Percentiles rank a stretch among this genome's conserved stretches.
Conservation (phyloP, 2,113 vertebrate genomes). For the Bagarius yarrelli region DNA sequence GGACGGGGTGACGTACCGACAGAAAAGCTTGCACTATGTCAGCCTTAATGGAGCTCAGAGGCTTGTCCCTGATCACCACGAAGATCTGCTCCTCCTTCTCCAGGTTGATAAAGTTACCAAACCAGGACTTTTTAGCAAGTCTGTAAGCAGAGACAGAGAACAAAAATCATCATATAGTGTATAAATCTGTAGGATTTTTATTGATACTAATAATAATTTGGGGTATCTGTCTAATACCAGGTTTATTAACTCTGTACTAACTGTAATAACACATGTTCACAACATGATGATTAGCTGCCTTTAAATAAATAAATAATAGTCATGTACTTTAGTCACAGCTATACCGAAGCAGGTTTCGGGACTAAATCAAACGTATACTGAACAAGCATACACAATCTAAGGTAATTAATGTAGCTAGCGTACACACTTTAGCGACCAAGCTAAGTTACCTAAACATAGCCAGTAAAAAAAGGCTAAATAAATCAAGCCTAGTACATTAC, state of each 20-base stretch:
- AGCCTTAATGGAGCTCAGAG: conserved; percentile 97
- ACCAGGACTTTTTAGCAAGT: conserved; percentile 99
- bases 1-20: conserved; percentile 76
- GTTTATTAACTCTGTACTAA: not conserved
- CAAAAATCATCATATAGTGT: not conserved
- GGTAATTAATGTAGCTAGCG: not conserved
- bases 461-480: not conserved
- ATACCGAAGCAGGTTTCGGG: not conserved
- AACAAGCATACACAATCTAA: not conserved
- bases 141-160: conserved; percentile 63
- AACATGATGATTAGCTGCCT: not conserved
- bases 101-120: conserved; percentile 97
- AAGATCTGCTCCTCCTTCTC: conserved; percentile 99
- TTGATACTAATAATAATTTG: not conserved
- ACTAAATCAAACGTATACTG: not conserved
- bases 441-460: not conserved
- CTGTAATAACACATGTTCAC: not conserved
- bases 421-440: not conserved
- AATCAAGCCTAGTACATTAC: no score
- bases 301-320: not conserved
- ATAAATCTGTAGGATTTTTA: not conserved
- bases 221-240: not conserved
- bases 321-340: not conserved
- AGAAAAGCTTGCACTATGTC: conserved; percentile 98
- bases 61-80: conserved; percentile 96